Percentiles rank a stretch among this genome's conserved stretches.
phyloP scores from a whole-genome alignment of 2,797 vertebrate species.

The Nothura maculosa region DNA sequence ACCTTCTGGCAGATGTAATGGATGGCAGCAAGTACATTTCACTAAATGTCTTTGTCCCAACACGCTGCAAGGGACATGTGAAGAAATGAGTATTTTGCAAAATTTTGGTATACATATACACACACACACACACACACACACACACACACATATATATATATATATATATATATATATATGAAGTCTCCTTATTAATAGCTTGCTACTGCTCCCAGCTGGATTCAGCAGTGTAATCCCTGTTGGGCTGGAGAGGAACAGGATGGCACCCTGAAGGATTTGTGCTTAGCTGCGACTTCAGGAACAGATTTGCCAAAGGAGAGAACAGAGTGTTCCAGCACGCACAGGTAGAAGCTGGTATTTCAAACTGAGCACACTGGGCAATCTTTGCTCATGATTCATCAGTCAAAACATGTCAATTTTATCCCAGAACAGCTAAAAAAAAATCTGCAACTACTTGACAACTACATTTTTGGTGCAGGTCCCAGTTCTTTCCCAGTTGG shows the following conservation, averaged over 20 bases:
- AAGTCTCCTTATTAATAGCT: constrained; percentile 57
- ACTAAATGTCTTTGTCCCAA: constrained; percentile 54
- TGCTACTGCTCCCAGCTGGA: constrained; percentile 64
- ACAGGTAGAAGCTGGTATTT: constrained; percentile 77
- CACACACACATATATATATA: no score
- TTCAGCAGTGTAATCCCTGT: constrained; percentile 26
- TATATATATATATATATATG: neutral
- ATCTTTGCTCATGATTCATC: constrained; percentile 77
- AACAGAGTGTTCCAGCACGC: constrained; percentile 77
- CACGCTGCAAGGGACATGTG: constrained; percentile 60
- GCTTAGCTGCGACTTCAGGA: constrained; percentile 71
- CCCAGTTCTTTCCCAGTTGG: constrained; percentile 74
- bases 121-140: no score
- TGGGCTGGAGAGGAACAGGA: constrained; percentile 50
- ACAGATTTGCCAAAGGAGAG: constrained; percentile 75
- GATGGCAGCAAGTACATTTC: constrained; percentile 64
- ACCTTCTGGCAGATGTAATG: constrained; percentile 48
- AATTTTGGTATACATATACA: constrained; percentile 21
- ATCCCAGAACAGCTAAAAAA: constrained; percentile 74
- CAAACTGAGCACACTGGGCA: constrained; percentile 73
- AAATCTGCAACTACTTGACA: constrained; percentile 73
- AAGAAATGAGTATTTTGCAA: constrained; percentile 63
- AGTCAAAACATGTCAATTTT: constrained; percentile 77
- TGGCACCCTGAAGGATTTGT: constrained; percentile 70
- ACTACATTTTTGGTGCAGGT: constrained; percentile 75